Percentiles rank a stretch among this genome's conserved stretches.
These are phyloP conservation scores for Nephrotoma guestfalica DNA, from an alignment of 2,888 invertebrate genomes.

Conservation along the genomic window DNA sequence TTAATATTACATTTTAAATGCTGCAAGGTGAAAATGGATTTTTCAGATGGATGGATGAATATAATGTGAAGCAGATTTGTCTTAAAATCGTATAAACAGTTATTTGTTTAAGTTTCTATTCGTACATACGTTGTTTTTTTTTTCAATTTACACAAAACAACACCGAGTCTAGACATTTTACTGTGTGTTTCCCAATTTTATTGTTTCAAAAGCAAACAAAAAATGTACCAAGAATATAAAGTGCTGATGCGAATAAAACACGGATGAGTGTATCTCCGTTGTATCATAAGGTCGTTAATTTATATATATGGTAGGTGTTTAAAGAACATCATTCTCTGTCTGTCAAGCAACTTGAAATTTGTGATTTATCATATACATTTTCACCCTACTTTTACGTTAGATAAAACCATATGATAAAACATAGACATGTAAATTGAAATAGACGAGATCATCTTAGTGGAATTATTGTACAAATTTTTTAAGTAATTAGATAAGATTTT, in stretches of 20 bases:
- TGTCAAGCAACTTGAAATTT: not conserved
- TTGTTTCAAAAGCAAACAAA: not conserved
- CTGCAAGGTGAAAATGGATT: not conserved
- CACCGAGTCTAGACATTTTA: not conserved
- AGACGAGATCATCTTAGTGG: not conserved
- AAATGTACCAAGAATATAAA: not conserved
- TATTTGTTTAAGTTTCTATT: not conserved
- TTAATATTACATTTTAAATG: not conserved
- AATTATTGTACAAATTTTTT: not conserved
- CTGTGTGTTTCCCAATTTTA: not conserved
- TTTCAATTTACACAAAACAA: not conserved
- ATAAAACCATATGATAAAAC: not conserved
- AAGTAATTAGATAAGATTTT: not conserved
- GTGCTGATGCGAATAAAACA: not conserved
- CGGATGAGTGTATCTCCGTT: not conserved
- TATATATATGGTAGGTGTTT: not conserved
- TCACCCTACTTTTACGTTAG: not conserved
- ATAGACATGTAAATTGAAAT: not conserved
- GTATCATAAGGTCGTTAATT: not conserved
- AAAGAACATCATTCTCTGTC: not conserved
- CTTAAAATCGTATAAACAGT: not conserved
- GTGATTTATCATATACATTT: not conserved
- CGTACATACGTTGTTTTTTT: not conserved
- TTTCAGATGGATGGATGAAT: not conserved
- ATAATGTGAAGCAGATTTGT: not conserved